Conservation (phyloP, 2,797 vertebrate genomes). For the Scyliorhinus canicula region DNA sequence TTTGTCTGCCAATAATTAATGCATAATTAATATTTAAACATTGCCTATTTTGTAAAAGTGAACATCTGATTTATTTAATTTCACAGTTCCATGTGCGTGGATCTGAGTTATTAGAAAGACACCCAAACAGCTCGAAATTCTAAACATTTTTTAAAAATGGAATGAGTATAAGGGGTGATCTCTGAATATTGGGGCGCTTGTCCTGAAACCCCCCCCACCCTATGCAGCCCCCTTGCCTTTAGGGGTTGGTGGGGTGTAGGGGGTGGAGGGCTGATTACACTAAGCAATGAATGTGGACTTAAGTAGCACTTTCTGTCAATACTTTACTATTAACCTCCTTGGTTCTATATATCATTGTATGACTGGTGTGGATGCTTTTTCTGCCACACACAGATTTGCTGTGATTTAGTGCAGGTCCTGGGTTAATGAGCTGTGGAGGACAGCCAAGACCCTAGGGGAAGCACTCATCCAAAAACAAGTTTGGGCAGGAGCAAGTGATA, state of each 20-base stretch:
- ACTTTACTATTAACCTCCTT: slow-evolving; percentile 55
- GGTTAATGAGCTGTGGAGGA: slow-evolving; percentile 36
- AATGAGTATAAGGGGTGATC: not conserved
- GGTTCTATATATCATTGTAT: slow-evolving; percentile 37
- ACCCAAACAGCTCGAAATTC: not conserved
- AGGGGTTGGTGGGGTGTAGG: slow-evolving; percentile 29
- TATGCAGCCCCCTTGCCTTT: slow-evolving; percentile 48
- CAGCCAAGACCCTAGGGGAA: slow-evolving; percentile 16
- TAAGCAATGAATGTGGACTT: slow-evolving; percentile 50
- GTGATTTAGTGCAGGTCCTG: slow-evolving; percentile 22
- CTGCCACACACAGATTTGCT: not conserved
- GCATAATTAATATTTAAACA: slow-evolving; percentile 95
- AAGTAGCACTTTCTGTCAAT: slow-evolving; percentile 64
- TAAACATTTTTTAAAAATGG: not conserved
- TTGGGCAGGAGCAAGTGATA: slow-evolving; percentile 33
- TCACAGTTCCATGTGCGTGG: slow-evolving; percentile 7
- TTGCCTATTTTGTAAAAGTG: slow-evolving; percentile 84
- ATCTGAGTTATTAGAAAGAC: not conserved
- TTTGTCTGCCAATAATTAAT: slow-evolving; percentile 68
- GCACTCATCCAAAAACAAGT: slow-evolving; percentile 32
- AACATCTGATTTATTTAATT: slow-evolving; percentile 45
- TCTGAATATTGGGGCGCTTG: not conserved
- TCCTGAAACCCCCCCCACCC: not conserved
- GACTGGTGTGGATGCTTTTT: slow-evolving; percentile 32
- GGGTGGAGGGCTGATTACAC: slow-evolving; percentile 44